phyloP scores from a whole-genome alignment of 2,888 invertebrate genomes.

The Cloeon dipterum region DNA sequence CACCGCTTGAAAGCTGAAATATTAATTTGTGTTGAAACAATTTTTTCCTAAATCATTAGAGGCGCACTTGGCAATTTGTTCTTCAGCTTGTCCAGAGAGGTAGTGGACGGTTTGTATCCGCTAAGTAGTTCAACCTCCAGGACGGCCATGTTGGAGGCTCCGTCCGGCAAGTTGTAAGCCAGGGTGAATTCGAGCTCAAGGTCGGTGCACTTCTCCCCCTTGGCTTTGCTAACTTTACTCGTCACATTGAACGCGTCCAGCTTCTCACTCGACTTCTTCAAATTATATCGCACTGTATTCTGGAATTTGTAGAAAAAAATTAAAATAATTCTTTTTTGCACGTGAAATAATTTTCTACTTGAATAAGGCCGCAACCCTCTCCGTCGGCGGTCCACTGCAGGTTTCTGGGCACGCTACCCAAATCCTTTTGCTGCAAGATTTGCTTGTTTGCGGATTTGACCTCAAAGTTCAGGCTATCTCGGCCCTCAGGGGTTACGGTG shows the following conservation, averaged over 20 bases:
- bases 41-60: too few relatives aligned
- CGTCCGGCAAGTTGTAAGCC: constrained; percentile 18
- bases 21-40: too few relatives aligned
- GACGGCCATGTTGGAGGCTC: constrained; percentile 28
- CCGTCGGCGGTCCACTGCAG: constrained; percentile 24
- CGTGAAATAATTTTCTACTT: constrained; percentile 17
- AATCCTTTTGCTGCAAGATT: constrained; percentile 20
- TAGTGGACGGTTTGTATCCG: constrained; percentile 34
- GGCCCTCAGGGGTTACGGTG: constrained; percentile 19
- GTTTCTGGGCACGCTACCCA: constrained; percentile 21
- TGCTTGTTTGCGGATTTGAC: constrained; percentile 24
- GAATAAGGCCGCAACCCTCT: constrained; percentile 29
- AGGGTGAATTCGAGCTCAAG: constrained; percentile 14
- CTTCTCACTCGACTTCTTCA: constrained; percentile 21
- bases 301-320: constrained; percentile 11
- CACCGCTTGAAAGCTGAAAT: constrained; percentile 25
- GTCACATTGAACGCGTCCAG: constrained; percentile 27
- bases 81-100: constrained; percentile 28
- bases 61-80: constrained; percentile 15
- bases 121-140: constrained; percentile 35
- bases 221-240: too few relatives aligned
- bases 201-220: neutral
- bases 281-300: constrained; percentile 26
- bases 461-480: constrained; percentile 16
- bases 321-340: neutral